phyloP scores from a whole-genome alignment of 2,888 invertebrate species.

The Ecliptopera silaceata region DNA sequence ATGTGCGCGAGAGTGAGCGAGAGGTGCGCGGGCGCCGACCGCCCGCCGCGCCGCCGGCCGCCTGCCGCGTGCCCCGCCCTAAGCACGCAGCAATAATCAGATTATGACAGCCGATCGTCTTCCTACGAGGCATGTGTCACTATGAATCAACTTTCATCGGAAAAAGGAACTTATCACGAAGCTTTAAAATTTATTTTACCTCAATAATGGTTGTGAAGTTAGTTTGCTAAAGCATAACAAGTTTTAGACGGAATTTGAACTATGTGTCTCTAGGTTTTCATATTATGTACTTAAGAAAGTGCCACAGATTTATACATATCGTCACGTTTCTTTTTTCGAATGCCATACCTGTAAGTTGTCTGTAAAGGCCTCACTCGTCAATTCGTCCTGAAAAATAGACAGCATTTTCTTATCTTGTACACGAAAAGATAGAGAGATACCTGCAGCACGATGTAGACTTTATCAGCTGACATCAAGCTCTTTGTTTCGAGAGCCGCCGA shows the following conservation, averaged over 20 bases:
- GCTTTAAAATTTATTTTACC: background rate
- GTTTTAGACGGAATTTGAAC: no score
- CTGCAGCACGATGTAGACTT: constrained; percentile 33
- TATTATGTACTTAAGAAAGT: background rate
- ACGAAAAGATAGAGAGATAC: constrained; percentile 45
- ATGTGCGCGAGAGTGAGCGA: constrained; percentile 51
- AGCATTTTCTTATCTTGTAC: constrained; percentile 37
- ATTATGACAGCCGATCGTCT: constrained; percentile 79
- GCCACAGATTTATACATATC: constrained; percentile 30
- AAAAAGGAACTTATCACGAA: constrained; percentile 24
- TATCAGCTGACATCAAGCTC: constrained; percentile 53
- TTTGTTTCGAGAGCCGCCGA: constrained; percentile 45
- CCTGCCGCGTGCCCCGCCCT: constrained; percentile 75
- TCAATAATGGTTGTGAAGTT: background rate
- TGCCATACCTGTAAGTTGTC: background rate
- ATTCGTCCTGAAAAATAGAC: constrained; percentile 61
- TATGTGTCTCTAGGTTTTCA: no score
- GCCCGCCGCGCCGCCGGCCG: constrained; percentile 78
- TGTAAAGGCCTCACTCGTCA: constrained; percentile 61
- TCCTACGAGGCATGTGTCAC: constrained; percentile 37
- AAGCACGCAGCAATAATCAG: constrained; percentile 75
- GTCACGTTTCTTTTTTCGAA: background rate
- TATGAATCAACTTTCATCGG: constrained; percentile 6
- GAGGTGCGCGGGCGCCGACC: constrained; percentile 78
- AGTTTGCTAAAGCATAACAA: background rate